Base-by-base conservation (phyloP, 2,797 vertebrate genomes). In the Varecia variegata region DNA sequence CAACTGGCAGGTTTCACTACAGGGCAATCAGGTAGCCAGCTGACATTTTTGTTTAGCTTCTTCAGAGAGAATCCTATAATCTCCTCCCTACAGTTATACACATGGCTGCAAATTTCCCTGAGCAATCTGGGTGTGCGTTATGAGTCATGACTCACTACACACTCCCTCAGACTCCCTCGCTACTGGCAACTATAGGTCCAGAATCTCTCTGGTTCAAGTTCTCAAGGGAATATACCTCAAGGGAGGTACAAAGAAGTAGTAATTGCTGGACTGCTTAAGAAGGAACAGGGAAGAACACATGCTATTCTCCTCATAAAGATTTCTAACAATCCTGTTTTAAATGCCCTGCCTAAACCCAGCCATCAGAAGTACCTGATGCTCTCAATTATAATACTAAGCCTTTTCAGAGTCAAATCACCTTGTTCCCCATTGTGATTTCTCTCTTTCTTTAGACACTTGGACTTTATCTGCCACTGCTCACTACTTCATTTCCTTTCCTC, bases 171-270 rank as follows among this genome's bases (percentile, higher is more conserved):
- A 47, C 65, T 65, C 30, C 58, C 32, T 81, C 25, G 71, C 35
- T 62, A 47, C 45, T 73, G 68, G 38, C 68, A 87, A 80, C 35
- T 50, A 35, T 1, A 45, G 32, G 67, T 62, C 14, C n/a, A 76
- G 21, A 45, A 50, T 73, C n/a, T 47, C 65, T 93, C 79, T 60
- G 25, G 62, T 68, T 94, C 88, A 68, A 85, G 52, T 97, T 95
- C 32, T 83, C 23, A 95, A 84, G 35, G 62, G 58, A 74, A 91
- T 43, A 83, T 15, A 89, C 32, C 62, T 81, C 27, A 25, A 56
- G 23, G 13, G 40, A 93, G 73, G 32, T n/a, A 5, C 68, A 77
- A 95, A 5, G 71, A 27, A 54, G 2, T 21, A n/a, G 50, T 62
- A 52, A 38, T 20, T 77, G 60, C n/a, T 77, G 27, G 73, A 60